Base-by-base conservation (phyloP, 2,113 vertebrate species). In the Sturnira hondurensis region DNA sequence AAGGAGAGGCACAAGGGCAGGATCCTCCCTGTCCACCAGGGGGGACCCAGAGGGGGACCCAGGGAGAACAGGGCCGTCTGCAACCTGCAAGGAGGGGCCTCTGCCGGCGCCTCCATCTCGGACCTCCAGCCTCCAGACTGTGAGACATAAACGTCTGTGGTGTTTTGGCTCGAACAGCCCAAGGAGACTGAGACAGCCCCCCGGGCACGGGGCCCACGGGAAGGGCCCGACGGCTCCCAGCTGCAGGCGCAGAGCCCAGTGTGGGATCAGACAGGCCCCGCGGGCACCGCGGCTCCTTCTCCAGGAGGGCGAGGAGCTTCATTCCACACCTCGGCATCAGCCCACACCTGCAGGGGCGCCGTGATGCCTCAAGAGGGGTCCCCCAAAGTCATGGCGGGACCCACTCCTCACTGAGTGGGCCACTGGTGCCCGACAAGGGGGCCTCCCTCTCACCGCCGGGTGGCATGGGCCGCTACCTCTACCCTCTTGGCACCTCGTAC, bases 151-250 rank as follows among this genome's bases (percentile, higher is more conserved):
- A 10, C 19, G 31, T 20, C 74, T n/a, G 16, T 1, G 71, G 33
- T 13, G 2, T 17, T 47, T 56, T 4, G 28, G 41, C 5, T 22
- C 11, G 15, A 26, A 26, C 31, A 5, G 2, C 73, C 24, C 0
- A 3, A 28, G 43, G 33, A 31, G 33, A 11, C 61, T 0, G 12
- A 50, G 86, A 22, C 56, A 9, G 56, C 77, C 26, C 6, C 33
- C 33, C 1, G 2, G 4, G 12, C 20, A 7, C 4, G 36, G 22
- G 26, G 4, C n/a, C 19, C 56, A 9, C 0, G 2, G 19, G 1
- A 7, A 10, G 76, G 17, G n/a, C 14, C 74, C 26, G 65, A 17
- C 76, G 3, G 1, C 5, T 11, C 76, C 15, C 38, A 22, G 45
- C 47, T 7, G 43, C 58, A 58, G 56, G 56, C 56, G 5, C 56